Percentiles rank a stretch among this genome's conserved stretches.
Evolutionary conservation across 53 echinoderm and acorn worm species (phyloP).

Genomic region (Holothuria leucospilota): DNA sequence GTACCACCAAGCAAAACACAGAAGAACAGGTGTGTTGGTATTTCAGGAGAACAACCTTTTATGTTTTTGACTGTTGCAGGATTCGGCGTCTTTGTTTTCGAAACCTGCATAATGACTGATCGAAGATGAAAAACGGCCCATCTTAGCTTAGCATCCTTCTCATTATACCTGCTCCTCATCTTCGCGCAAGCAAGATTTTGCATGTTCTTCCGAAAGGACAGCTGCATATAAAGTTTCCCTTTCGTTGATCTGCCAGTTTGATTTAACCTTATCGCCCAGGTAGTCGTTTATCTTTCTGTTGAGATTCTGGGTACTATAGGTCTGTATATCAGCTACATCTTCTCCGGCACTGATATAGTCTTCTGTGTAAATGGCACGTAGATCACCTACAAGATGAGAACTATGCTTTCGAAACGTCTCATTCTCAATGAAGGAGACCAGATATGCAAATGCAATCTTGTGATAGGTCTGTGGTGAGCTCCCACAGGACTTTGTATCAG

Average conservation of each 20-base stretch:
- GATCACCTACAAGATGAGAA: conserved; percentile 21
- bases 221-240: conserved; percentile 34
- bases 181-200: no score
- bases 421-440: conserved; percentile 8
- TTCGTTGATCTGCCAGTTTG: conserved; percentile 5
- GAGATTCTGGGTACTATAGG: conserved; percentile 38
- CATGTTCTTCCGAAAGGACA: neutral
- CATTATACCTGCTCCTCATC: no score
- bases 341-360: neutral
- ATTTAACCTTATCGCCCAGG: conserved; percentile 28
- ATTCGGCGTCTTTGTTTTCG: conserved; percentile 51
- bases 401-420: conserved; percentile 3
- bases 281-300: conserved; percentile 47
- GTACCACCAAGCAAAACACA: neutral
- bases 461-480: neutral
- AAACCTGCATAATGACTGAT: conserved; percentile 49
- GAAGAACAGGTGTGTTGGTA: conserved; percentile 63
- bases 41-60: conserved; percentile 56
- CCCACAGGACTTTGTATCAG: neutral
- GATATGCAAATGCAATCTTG: conserved; percentile 15
- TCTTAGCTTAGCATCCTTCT: conserved; percentile 44
- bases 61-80: conserved; percentile 53
- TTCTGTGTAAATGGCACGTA: neutral
- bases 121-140: conserved; percentile 64
- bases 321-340: conserved; percentile 8